phyloP scores from a whole-genome alignment of 2,113 vertebrate genomes.

The Callaeas wilsoni region DNA sequence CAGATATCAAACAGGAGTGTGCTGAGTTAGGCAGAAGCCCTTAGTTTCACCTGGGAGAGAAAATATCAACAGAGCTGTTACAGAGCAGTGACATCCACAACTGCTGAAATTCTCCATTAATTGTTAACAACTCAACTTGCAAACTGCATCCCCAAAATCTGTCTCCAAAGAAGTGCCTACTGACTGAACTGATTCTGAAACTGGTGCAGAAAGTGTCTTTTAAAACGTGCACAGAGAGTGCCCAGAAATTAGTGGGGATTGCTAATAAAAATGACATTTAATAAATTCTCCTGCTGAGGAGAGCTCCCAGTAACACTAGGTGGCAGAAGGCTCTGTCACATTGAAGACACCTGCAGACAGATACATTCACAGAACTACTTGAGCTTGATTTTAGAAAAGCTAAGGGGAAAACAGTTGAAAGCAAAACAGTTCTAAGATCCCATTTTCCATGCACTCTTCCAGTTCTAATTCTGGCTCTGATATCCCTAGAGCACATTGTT shows the following conservation, averaged over 20 bases:
- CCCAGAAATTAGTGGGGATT: no score
- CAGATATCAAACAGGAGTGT: neutral
- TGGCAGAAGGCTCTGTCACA: slow-evolving; percentile 66
- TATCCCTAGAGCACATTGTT: neutral
- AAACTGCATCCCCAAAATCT: neutral
- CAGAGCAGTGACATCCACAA: neutral
- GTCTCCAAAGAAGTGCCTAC: neutral
- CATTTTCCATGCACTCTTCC: neutral
- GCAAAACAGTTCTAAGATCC: neutral
- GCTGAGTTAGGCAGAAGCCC: neutral
- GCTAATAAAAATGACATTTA: neutral
- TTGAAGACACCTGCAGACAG: slow-evolving; percentile 30
- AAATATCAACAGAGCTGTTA: neutral
- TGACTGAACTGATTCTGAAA: neutral
- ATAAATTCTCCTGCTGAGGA: neutral
- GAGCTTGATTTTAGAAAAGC: neutral
- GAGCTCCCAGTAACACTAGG: slow-evolving; percentile 55
- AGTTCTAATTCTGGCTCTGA: neutral
- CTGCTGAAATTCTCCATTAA: neutral
- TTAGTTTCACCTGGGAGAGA: neutral
- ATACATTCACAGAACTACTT: neutral
- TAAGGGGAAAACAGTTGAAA: neutral
- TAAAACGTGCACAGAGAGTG: neutral
- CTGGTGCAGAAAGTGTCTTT: neutral
- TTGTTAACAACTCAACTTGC: neutral